Evolutionary conservation across 2,113 vertebrate genomes (phyloP).

Genomic region (Danionella cerebrum): DNA sequence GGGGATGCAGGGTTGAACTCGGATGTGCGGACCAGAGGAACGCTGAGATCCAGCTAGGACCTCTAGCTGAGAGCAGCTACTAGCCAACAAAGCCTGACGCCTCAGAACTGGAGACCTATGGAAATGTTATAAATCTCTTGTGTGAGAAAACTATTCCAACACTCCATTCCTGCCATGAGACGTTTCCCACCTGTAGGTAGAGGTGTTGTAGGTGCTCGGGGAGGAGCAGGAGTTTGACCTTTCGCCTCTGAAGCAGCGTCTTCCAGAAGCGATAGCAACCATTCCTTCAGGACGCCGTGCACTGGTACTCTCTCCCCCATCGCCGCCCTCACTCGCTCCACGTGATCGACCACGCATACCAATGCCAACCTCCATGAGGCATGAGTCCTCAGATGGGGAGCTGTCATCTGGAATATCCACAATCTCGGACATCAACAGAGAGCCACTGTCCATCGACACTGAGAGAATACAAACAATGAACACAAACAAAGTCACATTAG

Average conservation of each 20-base stretch:
- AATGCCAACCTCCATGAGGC: slow-evolving; percentile 77
- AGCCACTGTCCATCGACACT: slow-evolving; percentile 92
- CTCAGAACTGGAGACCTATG: slow-evolving; percentile 63
- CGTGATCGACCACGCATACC: slow-evolving; percentile 53
- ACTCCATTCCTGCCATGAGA: no score
- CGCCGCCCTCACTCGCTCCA: slow-evolving; percentile 48
- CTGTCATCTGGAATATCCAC: slow-evolving; percentile 88
- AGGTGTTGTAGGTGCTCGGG: slow-evolving; percentile 63
- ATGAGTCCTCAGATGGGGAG: slow-evolving; percentile 91
- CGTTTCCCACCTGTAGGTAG: slow-evolving; percentile 56
- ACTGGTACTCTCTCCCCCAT: slow-evolving; percentile 66
- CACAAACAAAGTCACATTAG: background rate
- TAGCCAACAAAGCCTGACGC: slow-evolving; percentile 65
- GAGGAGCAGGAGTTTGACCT: slow-evolving; percentile 91
- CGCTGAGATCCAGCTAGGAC: slow-evolving; percentile 56
- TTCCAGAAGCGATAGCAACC: slow-evolving; percentile 60
- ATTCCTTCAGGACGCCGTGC: slow-evolving; percentile 64
- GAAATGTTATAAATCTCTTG: no score
- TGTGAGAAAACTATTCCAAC: no score
- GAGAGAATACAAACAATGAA: background rate
- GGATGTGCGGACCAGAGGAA: slow-evolving; percentile 71
- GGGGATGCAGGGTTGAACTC: slow-evolving; percentile 55
- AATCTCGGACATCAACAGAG: slow-evolving; percentile 87
- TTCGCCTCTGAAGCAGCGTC: slow-evolving; percentile 70
- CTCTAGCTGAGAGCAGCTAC: slow-evolving; percentile 87